A percentile compares a stretch with the other conserved stretches of the same genome.
Evolutionary conservation across 2,113 vertebrate species (phyloP).

Genomic region (Phalacrocorax pelagicus): DNA sequence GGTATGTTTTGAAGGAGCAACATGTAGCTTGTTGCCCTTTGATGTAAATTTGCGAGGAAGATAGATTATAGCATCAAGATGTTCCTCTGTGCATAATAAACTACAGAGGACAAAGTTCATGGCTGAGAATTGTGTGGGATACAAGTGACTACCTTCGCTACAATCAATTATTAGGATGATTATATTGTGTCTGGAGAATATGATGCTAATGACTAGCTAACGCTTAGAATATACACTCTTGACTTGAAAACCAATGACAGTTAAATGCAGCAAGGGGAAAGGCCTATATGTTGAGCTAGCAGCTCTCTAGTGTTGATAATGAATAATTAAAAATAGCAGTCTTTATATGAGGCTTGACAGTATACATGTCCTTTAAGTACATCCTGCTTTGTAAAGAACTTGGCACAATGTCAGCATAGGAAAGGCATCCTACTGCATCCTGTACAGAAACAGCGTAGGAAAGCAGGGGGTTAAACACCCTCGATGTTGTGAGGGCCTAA

Average conservation of each 20-base stretch:
- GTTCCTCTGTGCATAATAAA: constrained; percentile 58
- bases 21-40: constrained; percentile 20
- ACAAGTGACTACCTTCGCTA: constrained; percentile 56
- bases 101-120: constrained; percentile 62
- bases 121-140: constrained; percentile 54
- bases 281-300: constrained; percentile 31
- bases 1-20: constrained; percentile 23
- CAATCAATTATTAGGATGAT: constrained; percentile 66
- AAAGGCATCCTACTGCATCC: constrained; percentile 1
- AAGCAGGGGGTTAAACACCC: constrained; percentile 66
- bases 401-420: constrained; percentile 51
- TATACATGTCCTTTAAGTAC: constrained; percentile 25
- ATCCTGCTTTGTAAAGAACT: constrained; percentile 29
- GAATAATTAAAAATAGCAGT: constrained; percentile 72
- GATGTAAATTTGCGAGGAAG: constrained; percentile 44
- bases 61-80: constrained; percentile 57
- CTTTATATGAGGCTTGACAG: constrained; percentile 38
- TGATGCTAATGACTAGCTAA: constrained; percentile 53
- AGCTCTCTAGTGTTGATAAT: constrained; percentile 8
- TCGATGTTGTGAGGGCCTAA: constrained; percentile 50
- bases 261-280: constrained; percentile 32
- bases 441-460: constrained; percentile 3
- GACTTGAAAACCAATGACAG: constrained; percentile 55
- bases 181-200: constrained; percentile 61
- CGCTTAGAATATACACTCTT: constrained; percentile 39